Conservation (phyloP, 2,113 vertebrate species). For the Hippocampus guttulatus region DNA sequence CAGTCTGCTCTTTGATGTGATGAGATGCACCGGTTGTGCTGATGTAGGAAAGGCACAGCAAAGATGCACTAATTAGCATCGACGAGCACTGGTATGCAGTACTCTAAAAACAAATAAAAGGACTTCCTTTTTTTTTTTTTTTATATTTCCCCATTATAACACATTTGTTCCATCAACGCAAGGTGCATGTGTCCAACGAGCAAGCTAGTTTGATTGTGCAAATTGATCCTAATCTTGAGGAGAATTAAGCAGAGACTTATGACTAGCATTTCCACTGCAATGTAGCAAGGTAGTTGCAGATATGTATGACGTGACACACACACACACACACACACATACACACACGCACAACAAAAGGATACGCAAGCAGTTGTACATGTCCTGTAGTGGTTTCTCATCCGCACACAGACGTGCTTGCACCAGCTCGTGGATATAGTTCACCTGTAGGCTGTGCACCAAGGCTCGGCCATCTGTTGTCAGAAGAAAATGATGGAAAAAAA, state of each 20-base stretch:
- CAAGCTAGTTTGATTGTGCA: not conserved
- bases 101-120: not conserved
- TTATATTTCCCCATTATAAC: not conserved
- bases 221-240: not conserved
- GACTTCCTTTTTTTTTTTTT: conserved; percentile 9
- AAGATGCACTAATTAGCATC: conserved; percentile 60
- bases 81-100: conserved; percentile 34
- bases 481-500: not conserved
- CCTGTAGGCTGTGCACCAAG: conserved; percentile 95
- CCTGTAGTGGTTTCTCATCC: conserved; percentile 97
- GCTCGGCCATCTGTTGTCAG: conserved; percentile 82
- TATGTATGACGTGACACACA: not conserved
- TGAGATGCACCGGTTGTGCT: conserved; percentile 22
- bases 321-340: not conserved
- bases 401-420: conserved; percentile 95
- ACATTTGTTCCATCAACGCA: not conserved
- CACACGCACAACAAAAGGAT: conserved; percentile 76
- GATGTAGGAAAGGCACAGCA: conserved; percentile 29
- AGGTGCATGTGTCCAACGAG: not conserved
- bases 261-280: not conserved
- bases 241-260: not conserved
- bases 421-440: conserved; percentile 95
- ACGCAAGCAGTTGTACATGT: conserved; percentile 99
- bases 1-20: conserved; percentile 63
- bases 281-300: no score